Percentiles rank a stretch among this genome's conserved stretches.
Evolutionary conservation across 2,888 invertebrate species (phyloP).

Genomic region (Diarsia dahlii): DNA sequence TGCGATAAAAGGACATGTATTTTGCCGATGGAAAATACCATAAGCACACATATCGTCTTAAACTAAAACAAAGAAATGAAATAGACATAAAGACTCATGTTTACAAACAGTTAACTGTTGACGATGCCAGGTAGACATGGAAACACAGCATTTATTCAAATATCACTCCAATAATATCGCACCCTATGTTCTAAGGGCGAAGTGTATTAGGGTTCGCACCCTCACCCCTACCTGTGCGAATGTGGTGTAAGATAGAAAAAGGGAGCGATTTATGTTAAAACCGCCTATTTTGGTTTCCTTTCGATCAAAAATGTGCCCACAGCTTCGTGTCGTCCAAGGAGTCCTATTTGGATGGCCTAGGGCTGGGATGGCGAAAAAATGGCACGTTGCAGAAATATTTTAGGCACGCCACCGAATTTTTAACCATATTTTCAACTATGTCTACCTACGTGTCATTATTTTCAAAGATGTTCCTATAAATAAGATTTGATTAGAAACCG

Average conservation of each 20-base stretch:
- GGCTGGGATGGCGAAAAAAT: no score
- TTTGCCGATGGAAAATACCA: neutral
- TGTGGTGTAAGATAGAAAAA: conserved; percentile 13
- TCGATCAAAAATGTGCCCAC: neutral
- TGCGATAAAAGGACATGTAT: neutral
- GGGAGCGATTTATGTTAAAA: neutral
- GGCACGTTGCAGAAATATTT: no score
- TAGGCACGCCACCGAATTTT: no score
- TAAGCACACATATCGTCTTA: neutral
- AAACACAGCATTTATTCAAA: conserved; percentile 64
- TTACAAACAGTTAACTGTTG: conserved; percentile 36
- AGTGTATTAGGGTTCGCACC: conserved; percentile 66
- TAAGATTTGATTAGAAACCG: no score
- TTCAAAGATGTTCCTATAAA: no score
- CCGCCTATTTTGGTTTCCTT: neutral
- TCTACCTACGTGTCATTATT: no score
- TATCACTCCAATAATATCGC: conserved; percentile 63
- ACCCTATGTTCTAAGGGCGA: conserved; percentile 48
- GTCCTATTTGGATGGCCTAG: neutral
- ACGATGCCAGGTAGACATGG: conserved; percentile 50
- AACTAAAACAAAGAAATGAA: neutral
- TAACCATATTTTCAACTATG: no score
- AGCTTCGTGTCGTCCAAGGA: neutral
- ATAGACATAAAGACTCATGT: neutral
- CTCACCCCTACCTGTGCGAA: conserved; percentile 60